Base-by-base conservation (phyloP, 2,888 invertebrate genomes). In the Brachyopa scutellaris region DNA sequence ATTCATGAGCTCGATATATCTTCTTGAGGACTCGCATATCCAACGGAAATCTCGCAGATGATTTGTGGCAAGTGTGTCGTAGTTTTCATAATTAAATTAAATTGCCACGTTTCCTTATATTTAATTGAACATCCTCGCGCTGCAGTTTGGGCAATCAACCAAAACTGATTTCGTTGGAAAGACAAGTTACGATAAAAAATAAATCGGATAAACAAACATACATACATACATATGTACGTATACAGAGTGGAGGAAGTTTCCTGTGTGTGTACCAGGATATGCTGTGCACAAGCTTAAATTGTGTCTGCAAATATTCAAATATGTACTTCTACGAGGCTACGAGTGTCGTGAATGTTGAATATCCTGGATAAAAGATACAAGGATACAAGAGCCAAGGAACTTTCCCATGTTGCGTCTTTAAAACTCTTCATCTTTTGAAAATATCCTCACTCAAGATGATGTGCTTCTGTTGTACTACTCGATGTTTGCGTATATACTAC, bases 11-110 rank as follows among this genome's bases (percentile, higher is more conserved):
- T 38, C 42, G 42, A n/a, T n/a, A 42, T 42, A 42, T 42, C 4
- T 1, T 42, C 0, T 42, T n/a, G 42, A n/a, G n/a, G n/a, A n/a
- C n/a, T n/a, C n/a, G n/a, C n/a, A n/a, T n/a, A 42, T 42, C 42
- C 19, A 0, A 42, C 19, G 42, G 19, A 29, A 8, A 5, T 47
- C 11, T 23, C 45, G 11, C 9, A 11, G 11, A 11, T 45, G 45
- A 21, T n/a, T 21, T 45, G 26, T 2, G 11, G 1, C 21, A 11
- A 2, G 21, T 0, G 47, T 5, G 4, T 40, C 8, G 42, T 13
- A 21, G 31, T n/a, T 61, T 59, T 61, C 45, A 45, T 45, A 45
- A 61, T 45, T 61, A 33, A 61, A 61, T 45, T 61, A 61, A 61
- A 61, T 45, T 21, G 29, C 45, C 61, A 21, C 45, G 31, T 45